Conservation (phyloP, 2,888 invertebrate species). For the Copidosoma aretas region DNA sequence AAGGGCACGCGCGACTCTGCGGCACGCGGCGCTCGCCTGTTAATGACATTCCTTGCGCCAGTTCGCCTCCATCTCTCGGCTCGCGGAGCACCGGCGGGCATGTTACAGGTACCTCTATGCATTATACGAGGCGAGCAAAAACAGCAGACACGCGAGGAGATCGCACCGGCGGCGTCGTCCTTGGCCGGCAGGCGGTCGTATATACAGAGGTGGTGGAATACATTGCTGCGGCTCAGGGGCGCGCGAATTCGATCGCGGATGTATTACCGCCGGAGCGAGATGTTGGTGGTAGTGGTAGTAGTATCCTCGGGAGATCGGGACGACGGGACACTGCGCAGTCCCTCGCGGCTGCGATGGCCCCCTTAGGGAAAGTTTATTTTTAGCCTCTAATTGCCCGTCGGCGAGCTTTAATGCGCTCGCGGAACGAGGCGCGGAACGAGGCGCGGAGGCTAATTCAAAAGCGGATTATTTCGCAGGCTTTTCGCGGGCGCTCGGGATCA, state of each 20-base stretch:
- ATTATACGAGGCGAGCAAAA: too few relatives aligned
- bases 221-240: slow-evolving; percentile 57
- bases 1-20: slow-evolving; percentile 27
- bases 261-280: slow-evolving; percentile 40
- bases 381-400: slow-evolving; percentile 31
- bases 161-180: slow-evolving; percentile 32
- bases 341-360: slow-evolving; percentile 3
- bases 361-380: slow-evolving; percentile 37
- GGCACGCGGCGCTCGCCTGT: slow-evolving; percentile 43
- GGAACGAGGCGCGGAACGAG: background rate
- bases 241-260: slow-evolving; percentile 52
- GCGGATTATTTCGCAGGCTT: too few relatives aligned
- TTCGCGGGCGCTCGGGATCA: too few relatives aligned
- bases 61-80: slow-evolving; percentile 25
- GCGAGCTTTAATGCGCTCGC: background rate
- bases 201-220: slow-evolving; percentile 37
- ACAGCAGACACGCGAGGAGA: slow-evolving; percentile 1
- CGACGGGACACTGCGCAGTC: too few relatives aligned
- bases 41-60: slow-evolving; percentile 51
- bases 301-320: too few relatives aligned
- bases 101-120: too few relatives aligned
- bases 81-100: too few relatives aligned
- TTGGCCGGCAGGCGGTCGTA: slow-evolving; percentile 42
- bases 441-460: too few relatives aligned
- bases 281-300: slow-evolving; percentile 24